phyloP scores from a whole-genome alignment of 2,113 vertebrate genomes.

The Elachura formosa region DNA sequence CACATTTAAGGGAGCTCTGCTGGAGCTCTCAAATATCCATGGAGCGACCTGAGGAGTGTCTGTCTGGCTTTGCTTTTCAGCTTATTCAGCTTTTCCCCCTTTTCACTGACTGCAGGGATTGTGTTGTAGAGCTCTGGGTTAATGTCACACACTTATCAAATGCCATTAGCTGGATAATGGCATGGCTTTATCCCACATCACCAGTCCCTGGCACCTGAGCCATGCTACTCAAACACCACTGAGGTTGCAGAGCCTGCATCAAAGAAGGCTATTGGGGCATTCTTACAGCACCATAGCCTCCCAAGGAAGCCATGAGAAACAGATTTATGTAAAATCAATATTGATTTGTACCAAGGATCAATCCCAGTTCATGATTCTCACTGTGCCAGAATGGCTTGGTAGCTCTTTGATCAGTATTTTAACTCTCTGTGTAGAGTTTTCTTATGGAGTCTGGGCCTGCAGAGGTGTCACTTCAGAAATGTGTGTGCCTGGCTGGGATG shows the following conservation, averaged over 20 bases:
- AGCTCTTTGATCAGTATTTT: neutral
- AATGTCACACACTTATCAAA: neutral
- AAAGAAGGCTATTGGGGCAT: neutral
- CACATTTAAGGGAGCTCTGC: neutral
- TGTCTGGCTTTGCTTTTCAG: neutral
- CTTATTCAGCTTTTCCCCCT: neutral
- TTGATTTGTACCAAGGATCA: conserved; percentile 50
- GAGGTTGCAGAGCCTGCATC: neutral
- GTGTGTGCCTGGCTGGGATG: fast-evolving
- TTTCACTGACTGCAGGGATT: neutral
- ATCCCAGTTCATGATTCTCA: conserved; percentile 43
- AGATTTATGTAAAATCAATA: conserved; percentile 35
- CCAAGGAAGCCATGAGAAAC: neutral
- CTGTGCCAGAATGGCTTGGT: neutral
- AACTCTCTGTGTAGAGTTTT: neutral
- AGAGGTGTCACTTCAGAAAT: neutral
- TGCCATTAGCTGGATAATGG: conserved; percentile 1
- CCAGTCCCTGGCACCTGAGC: neutral
- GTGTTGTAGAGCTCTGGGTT: neutral
- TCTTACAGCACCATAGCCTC: neutral
- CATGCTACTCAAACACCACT: neutral
- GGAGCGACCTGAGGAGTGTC: neutral
- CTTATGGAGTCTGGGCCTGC: neutral
- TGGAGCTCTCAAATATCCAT: fast-evolving
- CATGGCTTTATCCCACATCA: neutral